Base-by-base conservation (phyloP, 1,140 invertebrate genomes). In the Apis mellifera region DNA sequence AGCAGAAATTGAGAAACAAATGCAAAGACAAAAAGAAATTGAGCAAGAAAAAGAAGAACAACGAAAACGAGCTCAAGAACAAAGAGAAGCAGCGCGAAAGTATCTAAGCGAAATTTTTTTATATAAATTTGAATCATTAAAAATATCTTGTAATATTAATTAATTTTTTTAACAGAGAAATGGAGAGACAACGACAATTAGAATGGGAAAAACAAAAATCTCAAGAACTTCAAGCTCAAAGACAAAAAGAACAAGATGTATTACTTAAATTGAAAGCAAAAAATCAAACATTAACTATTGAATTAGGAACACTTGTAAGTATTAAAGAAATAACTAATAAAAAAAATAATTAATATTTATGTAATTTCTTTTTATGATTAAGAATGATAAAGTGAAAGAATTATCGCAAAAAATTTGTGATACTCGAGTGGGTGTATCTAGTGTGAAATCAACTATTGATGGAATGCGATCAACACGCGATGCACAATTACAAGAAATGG, bases 151-250 rank as follows among this genome's bases (percentile, higher is more conserved):
- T 42, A 54, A 48, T 60, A 54, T 5, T n/a, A 71, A 54, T 73
- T 48, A 23, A 13, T 52, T 68, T 64, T 15, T 77, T 83, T 77
- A n/a, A 32, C 15, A 97, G 97, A 94, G 98, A 99, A 94, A 96
- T 99, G 96, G 99, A 99, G 92, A 95, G 98, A 82, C 98, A 99
- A 90, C 95, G 99, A 65, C 98, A 99, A 90, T 95, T 98, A 82
- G 99, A 99, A 94, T 99, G 98, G 98, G 99, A 99, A 93, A 97
- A 97, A 90, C 98, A 99, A 91, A 96, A 98, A 90, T 96, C 97
- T 59, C 96, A 97, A 78, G 98, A 99, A 92, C 94, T 99, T 75
- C 96, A 98, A 93, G 95, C 96, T 66, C 96, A 98, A 89, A 95
- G 97, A 75, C 97, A 98, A 86, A 96, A 97, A 78, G 98, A 99